A percentile compares a stretch with the other conserved stretches of the same genome.
These are phyloP conservation scores for Otus scops DNA, from an alignment of 2,797 vertebrate genomes.

Conservation along the genomic window DNA sequence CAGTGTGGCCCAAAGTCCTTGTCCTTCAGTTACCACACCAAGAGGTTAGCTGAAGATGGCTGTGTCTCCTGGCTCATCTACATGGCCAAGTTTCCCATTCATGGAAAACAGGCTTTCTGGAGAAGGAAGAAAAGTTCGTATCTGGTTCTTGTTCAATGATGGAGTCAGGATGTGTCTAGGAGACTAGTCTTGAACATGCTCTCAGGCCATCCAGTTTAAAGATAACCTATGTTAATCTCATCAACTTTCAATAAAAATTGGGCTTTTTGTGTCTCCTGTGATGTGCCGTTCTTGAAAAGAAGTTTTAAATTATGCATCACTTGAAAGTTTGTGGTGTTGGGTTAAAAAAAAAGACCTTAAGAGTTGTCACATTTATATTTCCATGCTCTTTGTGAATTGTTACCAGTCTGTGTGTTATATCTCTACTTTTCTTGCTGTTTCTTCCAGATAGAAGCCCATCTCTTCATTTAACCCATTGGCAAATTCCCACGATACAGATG, in stretches of 20 bases:
- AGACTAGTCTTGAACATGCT: background rate
- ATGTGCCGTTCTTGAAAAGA: background rate
- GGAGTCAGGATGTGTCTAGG: background rate
- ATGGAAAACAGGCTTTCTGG: background rate
- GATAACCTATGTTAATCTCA: background rate
- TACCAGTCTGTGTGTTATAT: background rate
- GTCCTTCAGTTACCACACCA: background rate
- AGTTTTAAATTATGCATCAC: background rate
- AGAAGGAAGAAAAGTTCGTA: background rate
- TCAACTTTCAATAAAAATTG: background rate
- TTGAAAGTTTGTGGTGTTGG: background rate
- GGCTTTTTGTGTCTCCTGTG: background rate
- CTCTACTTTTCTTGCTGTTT: background rate
- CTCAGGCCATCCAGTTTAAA: background rate
- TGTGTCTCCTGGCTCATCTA: background rate
- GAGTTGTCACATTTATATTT: background rate
- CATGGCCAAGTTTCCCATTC: background rate
- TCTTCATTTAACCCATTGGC: background rate
- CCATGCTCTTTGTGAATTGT: background rate
- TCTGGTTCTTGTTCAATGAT: background rate
- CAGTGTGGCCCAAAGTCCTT: background rate
- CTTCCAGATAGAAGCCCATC: background rate
- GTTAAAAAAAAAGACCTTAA: background rate
- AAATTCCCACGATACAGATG: background rate
- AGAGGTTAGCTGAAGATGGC: background rate